A percentile compares a stretch with the other conserved stretches of the same genome.
Conservation (phyloP, 1,140 invertebrate species). For the Tribolium madens region DNA sequence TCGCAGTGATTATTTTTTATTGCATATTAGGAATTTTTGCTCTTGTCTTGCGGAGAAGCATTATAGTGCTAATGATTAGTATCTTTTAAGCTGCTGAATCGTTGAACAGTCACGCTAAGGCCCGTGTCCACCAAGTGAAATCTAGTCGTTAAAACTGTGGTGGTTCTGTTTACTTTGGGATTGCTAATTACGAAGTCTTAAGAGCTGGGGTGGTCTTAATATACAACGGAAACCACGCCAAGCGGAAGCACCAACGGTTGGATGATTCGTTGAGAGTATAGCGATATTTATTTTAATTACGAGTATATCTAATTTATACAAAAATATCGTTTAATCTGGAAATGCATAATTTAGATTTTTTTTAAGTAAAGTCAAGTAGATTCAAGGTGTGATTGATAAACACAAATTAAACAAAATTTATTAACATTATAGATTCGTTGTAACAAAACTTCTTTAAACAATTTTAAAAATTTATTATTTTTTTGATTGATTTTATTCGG, state of each 20-base stretch:
- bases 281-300: background rate
- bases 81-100: slow-evolving; percentile 23
- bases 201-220: slow-evolving; percentile 56
- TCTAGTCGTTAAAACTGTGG: slow-evolving; percentile 49
- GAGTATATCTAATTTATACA: no score
- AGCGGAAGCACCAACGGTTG: slow-evolving; percentile 56
- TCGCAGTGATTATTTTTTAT: slow-evolving; percentile 58
- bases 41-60: background rate
- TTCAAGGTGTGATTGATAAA: no score
- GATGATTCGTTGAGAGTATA: slow-evolving; percentile 57
- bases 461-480: no score
- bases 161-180: slow-evolving; percentile 58
- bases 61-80: slow-evolving; percentile 23
- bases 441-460: no score
- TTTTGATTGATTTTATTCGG: no score
- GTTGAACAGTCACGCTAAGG: slow-evolving; percentile 43
- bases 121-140: slow-evolving; percentile 27
- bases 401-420: no score
- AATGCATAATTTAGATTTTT: no score
- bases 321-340: no score
- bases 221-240: slow-evolving; percentile 56
- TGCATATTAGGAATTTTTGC: slow-evolving; percentile 57
- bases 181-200: slow-evolving; percentile 62
- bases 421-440: no score
- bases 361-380: no score